Percentiles rank a stretch among this genome's conserved stretches.
phyloP scores from a whole-genome alignment of 2,888 invertebrate genomes.

The Heliothis peltigera region DNA sequence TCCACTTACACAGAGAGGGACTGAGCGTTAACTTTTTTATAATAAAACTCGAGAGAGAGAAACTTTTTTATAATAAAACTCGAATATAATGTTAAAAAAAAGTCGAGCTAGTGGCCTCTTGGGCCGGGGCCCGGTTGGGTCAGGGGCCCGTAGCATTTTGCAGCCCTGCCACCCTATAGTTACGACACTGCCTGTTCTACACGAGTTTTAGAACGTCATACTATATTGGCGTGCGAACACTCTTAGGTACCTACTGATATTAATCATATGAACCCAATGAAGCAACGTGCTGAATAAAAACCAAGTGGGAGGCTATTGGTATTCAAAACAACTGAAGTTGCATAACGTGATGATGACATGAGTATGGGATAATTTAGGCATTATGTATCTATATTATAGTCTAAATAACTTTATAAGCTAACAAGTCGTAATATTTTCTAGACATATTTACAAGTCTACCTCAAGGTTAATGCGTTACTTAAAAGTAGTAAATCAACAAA shows the following conservation, averaged over 20 bases:
- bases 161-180: no score
- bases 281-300: slow-evolving; percentile 14
- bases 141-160: no score
- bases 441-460: neutral
- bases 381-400: slow-evolving; percentile 5
- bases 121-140: no score
- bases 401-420: slow-evolving; percentile 21
- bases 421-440: neutral
- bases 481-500: neutral
- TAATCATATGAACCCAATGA: slow-evolving; percentile 24
- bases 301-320: slow-evolving; percentile 38
- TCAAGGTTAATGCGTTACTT: slow-evolving; percentile 13
- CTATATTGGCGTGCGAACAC: slow-evolving; percentile 13
- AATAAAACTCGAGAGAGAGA: no score
- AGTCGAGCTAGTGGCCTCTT: no score
- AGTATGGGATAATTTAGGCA: slow-evolving; percentile 21
- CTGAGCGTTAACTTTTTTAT: no score
- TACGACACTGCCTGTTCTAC: no score
- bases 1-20: no score
- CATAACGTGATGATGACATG: slow-evolving; percentile 12
- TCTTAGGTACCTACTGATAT: slow-evolving; percentile 2
- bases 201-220: slow-evolving; percentile 26
- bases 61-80: no score
- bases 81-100: no score
- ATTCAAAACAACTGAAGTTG: slow-evolving; percentile 27